Percentiles rank a stretch among this genome's conserved stretches.
These are phyloP conservation scores for Neodiprion fabricii DNA, from an alignment of 1,140 invertebrate genomes.

Conservation along the genomic window DNA sequence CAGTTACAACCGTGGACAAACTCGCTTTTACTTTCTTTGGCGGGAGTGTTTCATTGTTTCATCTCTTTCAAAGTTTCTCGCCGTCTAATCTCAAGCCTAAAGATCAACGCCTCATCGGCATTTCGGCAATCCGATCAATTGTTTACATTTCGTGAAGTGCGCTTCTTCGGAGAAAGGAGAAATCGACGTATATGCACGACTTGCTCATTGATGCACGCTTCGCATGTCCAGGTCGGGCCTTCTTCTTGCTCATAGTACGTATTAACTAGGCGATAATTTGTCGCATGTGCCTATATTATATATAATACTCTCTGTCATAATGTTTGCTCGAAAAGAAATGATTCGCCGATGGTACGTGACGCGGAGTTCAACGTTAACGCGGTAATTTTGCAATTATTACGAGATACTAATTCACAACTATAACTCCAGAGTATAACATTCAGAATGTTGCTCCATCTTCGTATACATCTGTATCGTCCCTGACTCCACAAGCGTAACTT, in stretches of 20 bases:
- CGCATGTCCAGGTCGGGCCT: background rate
- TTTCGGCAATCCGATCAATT: background rate
- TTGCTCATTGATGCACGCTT: background rate
- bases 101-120: constrained; percentile 1
- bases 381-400: no score
- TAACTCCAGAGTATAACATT: no score
- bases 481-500: no score
- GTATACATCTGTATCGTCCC: no score
- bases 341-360: no score
- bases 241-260: background rate
- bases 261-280: background rate
- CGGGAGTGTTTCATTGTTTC: background rate
- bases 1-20: background rate
- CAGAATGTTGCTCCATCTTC: no score
- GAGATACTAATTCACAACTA: no score
- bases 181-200: background rate
- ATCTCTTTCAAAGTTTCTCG: background rate
- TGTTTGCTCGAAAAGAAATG: no score
- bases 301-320: no score
- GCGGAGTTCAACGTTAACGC: no score
- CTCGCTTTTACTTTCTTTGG: background rate
- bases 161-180: background rate
- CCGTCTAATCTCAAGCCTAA: background rate
- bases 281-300: background rate
- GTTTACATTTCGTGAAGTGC: background rate